A percentile compares a stretch with the other conserved stretches of the same genome.
Evolutionary conservation across 2,113 vertebrate genomes (phyloP).

Genomic region (Albula glossodonta): DNA sequence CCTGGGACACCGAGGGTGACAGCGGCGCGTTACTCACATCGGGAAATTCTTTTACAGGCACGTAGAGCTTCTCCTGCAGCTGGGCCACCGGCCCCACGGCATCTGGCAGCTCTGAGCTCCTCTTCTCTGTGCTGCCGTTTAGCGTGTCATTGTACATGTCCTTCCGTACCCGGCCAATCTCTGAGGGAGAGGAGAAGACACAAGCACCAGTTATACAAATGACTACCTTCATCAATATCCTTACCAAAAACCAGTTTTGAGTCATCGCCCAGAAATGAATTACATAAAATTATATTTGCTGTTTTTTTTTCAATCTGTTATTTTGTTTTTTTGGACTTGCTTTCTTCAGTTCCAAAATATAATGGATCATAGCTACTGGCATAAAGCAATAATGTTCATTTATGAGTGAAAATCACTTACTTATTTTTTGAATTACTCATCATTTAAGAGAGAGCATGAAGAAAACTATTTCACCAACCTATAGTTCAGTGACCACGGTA

Average conservation of each 20-base stretch:
- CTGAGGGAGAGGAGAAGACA: constrained; percentile 67
- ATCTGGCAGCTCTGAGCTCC: constrained; percentile 91
- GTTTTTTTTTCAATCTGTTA: neutral
- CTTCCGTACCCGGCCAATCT: constrained; percentile 98
- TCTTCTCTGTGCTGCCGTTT: constrained; percentile 94
- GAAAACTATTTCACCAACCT: no score
- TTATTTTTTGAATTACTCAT: no score
- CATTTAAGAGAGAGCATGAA: no score
- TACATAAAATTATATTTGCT: neutral
- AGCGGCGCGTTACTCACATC: constrained; percentile 82
- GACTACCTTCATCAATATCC: neutral
- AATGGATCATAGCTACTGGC: no score
- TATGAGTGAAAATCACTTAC: no score
- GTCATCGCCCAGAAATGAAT: neutral
- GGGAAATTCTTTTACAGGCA: constrained; percentile 98
- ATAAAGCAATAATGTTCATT: no score
- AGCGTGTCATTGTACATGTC: constrained; percentile 99
- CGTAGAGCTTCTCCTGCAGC: constrained; percentile 98
- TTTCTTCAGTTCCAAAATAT: no score
- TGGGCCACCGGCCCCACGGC: constrained; percentile 93
- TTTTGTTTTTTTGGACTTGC: neutral
- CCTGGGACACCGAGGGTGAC: neutral
- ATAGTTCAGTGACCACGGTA: no score
- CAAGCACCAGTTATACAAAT: neutral
- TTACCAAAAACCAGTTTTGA: neutral